Base-by-base conservation (phyloP, 2,797 vertebrate genomes). In the Paratrypauchen microcephalus region DNA sequence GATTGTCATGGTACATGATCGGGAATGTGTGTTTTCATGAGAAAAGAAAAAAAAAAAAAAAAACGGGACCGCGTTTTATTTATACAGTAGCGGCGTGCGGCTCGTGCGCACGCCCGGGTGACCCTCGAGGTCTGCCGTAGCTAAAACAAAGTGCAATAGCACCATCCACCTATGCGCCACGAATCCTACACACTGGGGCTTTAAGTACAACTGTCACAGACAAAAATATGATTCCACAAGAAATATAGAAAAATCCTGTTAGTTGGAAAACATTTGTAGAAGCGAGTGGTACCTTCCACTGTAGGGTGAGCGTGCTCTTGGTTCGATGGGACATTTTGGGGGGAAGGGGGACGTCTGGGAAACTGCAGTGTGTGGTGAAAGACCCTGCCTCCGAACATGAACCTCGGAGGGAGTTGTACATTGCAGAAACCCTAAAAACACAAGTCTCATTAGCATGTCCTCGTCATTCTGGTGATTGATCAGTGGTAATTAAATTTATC, bases 291-390 rank as follows among this genome's bases (percentile, higher is more conserved):
- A 98, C 97, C 96, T 98, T 99, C 97, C 97, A 99, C 71, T 99
- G 97, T 82, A 99, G 84, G 75, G 95, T 95, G 60, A 99, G 94
- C 69, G 95, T 96, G 90, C 92, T 97, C 93, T 96, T 98, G 89
- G 94, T 95, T 89, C 95, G 95, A 77, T 98, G 94, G 0, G 95
- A 94, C 74, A 97, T 91, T 88, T 97, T 98, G 0, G 97, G 97
- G 70, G 95, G 86, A 74, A 94, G 88, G 21, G 96, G 97, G 78
- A 95, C 91, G 70, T 99, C 97, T 0, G 97, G 96, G 45, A 93
- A 89, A 74, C 95, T 95, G 94, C 95, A 96, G 89, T 96, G 96
- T 69, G 97, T 99, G 81, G 95, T 97, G 89, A 99, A 99, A 55
- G 93, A 94, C 56, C 92, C 89, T 0, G 95, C 93, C 83, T 99